Conservation (phyloP, 2,888 invertebrate genomes). For the Liodrosophila aerea region DNA sequence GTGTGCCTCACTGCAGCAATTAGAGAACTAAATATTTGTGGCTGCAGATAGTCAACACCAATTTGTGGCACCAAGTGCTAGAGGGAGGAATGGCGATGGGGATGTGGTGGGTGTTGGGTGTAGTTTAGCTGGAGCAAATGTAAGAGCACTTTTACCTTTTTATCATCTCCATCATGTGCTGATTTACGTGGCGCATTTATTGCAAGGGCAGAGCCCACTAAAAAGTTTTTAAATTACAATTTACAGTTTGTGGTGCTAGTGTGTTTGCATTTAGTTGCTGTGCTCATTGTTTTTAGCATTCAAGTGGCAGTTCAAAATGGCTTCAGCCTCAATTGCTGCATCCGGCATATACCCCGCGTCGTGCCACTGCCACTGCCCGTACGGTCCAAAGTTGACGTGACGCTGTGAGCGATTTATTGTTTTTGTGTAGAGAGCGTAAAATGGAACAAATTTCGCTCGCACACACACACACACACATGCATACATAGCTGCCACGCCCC, state of each 20-base stretch:
- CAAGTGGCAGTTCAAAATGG: slow-evolving; percentile 75
- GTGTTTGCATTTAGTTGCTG: slow-evolving; percentile 44
- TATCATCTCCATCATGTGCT: slow-evolving; percentile 46
- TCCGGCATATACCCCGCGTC: slow-evolving; percentile 45
- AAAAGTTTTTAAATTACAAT: slow-evolving; percentile 70
- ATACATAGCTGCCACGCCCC: slow-evolving; percentile 35
- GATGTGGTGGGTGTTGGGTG: not conserved
- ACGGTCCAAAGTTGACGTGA: slow-evolving; percentile 75
- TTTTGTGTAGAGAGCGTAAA: slow-evolving; percentile 77
- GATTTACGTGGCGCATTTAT: slow-evolving; percentile 62
- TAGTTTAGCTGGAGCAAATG: slow-evolving; percentile 2
- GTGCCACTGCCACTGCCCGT: slow-evolving; percentile 22
- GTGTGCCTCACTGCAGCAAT: slow-evolving; percentile 42
- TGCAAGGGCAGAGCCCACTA: slow-evolving; percentile 72
- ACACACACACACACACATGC: slow-evolving; percentile 24
- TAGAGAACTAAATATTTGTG: slow-evolving; percentile 55
- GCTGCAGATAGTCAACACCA: slow-evolving; percentile 54
- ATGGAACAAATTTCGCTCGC: slow-evolving; percentile 69
- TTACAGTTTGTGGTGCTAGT: slow-evolving; percentile 55
- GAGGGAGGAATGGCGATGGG: not conserved
- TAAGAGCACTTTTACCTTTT: slow-evolving; percentile 40
- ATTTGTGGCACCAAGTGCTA: slow-evolving; percentile 36
- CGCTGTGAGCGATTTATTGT: slow-evolving; percentile 77
- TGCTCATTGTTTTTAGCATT: slow-evolving; percentile 60
- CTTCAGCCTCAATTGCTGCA: slow-evolving; percentile 73